These are phyloP conservation scores for Crotalus tigris DNA, from an alignment of 2,113 vertebrate genomes.

Conservation along the genomic window DNA sequence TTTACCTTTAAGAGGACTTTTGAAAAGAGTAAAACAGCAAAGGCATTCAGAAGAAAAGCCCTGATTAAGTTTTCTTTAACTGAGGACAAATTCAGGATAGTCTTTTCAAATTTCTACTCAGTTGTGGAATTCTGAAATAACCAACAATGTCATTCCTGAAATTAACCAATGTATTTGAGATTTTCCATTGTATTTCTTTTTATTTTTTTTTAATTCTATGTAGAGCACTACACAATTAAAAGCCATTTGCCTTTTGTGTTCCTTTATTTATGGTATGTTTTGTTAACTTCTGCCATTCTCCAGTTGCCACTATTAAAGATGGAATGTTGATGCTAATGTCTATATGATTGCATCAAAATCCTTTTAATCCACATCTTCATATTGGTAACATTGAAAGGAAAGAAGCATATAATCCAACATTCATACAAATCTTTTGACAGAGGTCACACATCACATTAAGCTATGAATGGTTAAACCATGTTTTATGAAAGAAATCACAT, in stretches of 20 bases:
- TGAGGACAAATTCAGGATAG: background rate
- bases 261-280: background rate
- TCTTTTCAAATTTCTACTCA: background rate
- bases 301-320: background rate
- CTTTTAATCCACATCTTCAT: background rate
- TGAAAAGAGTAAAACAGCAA: background rate
- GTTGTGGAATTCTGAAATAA: background rate
- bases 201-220: background rate
- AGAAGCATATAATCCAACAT: background rate
- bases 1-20: background rate
- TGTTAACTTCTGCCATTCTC: background rate
- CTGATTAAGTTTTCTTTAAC: background rate
- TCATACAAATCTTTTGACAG: background rate
- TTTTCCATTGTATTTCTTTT: background rate
- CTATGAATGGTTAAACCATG: background rate
- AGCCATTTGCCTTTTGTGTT: background rate
- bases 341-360: background rate
- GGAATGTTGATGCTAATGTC: background rate
- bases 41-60: background rate
- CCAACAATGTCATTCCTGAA: background rate
- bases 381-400: background rate
- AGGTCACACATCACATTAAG: background rate
- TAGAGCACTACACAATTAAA: background rate
- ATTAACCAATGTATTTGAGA: background rate
- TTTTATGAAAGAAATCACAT: background rate